Percentiles rank a stretch among this genome's conserved stretches.
Evolutionary conservation across 2,888 invertebrate species (phyloP).

Genomic region (Nomada ruficornis): DNA sequence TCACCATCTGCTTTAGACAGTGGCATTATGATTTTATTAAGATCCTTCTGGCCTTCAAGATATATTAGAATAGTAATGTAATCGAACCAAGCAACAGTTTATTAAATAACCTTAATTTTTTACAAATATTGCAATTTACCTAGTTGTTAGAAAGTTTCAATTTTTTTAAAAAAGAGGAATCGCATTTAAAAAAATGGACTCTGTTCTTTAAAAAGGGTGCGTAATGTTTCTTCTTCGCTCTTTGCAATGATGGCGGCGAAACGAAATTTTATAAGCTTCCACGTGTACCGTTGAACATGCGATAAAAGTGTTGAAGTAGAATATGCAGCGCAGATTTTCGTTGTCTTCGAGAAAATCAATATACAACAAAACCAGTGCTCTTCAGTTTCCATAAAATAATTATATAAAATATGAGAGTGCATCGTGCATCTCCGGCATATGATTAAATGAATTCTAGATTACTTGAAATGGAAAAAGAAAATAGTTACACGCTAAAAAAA

Average conservation of each 20-base stretch:
- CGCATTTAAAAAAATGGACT: neutral
- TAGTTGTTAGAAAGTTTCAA: too few species aligned
- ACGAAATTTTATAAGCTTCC: neutral
- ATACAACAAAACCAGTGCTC: neutral
- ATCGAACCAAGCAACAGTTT: too few species aligned
- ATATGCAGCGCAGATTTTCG: neutral
- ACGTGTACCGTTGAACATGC: neutral
- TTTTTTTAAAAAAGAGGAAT: neutral
- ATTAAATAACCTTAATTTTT: too few species aligned
- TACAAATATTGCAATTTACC: too few species aligned
- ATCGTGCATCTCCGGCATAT: neutral
- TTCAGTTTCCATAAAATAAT: neutral
- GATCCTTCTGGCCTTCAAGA: neutral
- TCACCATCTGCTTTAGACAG: neutral
- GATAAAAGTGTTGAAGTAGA: neutral
- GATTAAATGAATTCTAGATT: neutral
- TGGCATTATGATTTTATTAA: constrained; percentile 12
- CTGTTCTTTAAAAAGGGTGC: neutral
- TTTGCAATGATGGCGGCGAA: neutral
- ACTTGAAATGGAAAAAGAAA: neutral
- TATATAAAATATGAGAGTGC: neutral
- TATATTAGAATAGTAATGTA: neutral
- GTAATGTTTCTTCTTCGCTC: neutral
- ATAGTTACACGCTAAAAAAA: neutral
- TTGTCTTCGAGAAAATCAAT: neutral